phyloP scores from a whole-genome alignment of 2,888 invertebrate genomes.

The Hydraecia micacea region DNA sequence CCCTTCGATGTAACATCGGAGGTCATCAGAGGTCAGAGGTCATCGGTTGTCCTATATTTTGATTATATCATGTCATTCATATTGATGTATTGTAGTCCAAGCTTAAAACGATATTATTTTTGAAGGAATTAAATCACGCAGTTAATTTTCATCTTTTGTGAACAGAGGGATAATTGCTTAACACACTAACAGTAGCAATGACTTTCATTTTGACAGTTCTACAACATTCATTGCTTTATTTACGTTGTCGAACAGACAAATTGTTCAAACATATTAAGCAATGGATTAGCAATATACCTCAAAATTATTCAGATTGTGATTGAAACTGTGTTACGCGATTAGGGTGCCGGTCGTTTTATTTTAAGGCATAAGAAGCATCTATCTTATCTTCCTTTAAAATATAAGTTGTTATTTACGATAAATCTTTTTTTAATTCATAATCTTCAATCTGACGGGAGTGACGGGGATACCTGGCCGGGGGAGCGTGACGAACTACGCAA shows the following conservation, averaged over 20 bases:
- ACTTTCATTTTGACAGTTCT: too few relatives aligned
- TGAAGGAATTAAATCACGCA: not conserved
- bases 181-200: not conserved
- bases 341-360: too few relatives aligned
- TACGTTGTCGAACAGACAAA: not conserved
- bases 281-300: too few relatives aligned
- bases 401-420: too few relatives aligned
- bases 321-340: too few relatives aligned
- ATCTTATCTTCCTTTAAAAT: too few relatives aligned
- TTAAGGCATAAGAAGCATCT: too few relatives aligned
- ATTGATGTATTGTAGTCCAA: slow-evolving; percentile 20
- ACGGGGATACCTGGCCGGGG: too few relatives aligned
- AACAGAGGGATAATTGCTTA: not conserved
- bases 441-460: too few relatives aligned
- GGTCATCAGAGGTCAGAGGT: not conserved
- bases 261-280: not conserved
- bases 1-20: slow-evolving; percentile 46
- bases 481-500: too few relatives aligned
- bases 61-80: slow-evolving; percentile 23
- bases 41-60: slow-evolving; percentile 36
- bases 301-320: too few relatives aligned
- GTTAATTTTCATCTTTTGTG: not conserved
- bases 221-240: not conserved
- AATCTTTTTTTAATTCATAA: too few relatives aligned
- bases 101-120: not conserved